Base-by-base conservation (phyloP, 1,140 invertebrate genomes). In the Saccostrea echinata region DNA sequence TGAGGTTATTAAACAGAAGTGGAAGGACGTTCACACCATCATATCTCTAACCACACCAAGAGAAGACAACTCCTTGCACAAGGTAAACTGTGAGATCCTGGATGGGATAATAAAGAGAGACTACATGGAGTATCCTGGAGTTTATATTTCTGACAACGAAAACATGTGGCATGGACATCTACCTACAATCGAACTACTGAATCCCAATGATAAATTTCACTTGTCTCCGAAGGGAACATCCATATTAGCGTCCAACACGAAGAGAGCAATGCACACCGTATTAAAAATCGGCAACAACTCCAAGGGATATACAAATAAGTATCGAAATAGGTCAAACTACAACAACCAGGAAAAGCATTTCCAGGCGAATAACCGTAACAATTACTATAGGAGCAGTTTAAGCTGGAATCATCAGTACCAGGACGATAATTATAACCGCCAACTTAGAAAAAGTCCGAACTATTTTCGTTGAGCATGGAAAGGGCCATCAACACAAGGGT, bases 221-320 rank as follows among this genome's bases (percentile, higher is more conserved):
- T 12, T 68, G 64, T 68, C 64, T 24, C n/a, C 64, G 12, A 68
- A 68, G 24, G 64, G 64, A n/a, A 68, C 64, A 24, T 68, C 64
- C 3, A 0, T 68, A 68, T 12, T 68, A 27, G 64, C 64, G n/a
- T 68, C 64, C n/a, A 68, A 68, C 64, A 68, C 24, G 24, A 68
- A 68, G 64, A 68, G n/a, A n/a, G 64, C 64, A 11, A 24, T 68
- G n/a, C 64, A 68, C 64, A 68, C 64, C n/a, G 64, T 61, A n/a
- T n/a, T 61, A 18, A 61, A 61, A 21, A 61, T 68, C 1, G 24
- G 24, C n/a, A 68, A 4, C 64, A 27, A 4, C n/a, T 11, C 21
- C 24, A 68, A 27, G 24, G 64, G 64, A 68, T 52, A 18, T 33
- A 61, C 35, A 6, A 43, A 43, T 43, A 43, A 43, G 6, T 43